Evolutionary conservation across 2,888 invertebrate species (phyloP).

Genomic region (Arge pagana): DNA sequence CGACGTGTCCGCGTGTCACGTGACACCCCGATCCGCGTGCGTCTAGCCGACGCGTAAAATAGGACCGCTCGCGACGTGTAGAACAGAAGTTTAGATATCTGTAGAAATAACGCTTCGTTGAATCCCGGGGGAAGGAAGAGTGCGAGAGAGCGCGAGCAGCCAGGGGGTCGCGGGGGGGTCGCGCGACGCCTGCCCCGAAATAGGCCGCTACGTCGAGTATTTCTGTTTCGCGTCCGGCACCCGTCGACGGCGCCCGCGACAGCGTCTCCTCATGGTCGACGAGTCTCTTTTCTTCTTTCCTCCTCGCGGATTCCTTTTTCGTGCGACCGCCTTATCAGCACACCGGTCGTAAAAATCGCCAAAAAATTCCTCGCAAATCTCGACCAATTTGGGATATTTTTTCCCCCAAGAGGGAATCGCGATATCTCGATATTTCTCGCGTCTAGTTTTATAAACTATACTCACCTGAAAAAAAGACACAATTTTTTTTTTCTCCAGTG

Average conservation of each 20-base stretch:
- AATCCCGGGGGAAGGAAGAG: no score
- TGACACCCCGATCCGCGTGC: no score
- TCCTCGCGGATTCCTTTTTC: background rate
- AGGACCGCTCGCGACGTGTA: no score
- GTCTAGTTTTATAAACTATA: no score
- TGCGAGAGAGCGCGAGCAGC: background rate
- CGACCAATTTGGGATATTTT: background rate
- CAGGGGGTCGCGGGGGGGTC: slow-evolving; percentile 12
- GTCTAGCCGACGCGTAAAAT: no score
- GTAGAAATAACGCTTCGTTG: no score
- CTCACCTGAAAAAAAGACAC: no score
- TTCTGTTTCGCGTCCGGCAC: slow-evolving; percentile 33
- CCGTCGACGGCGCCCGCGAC: slow-evolving; percentile 13
- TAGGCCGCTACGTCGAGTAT: slow-evolving; percentile 38
- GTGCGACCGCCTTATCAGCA: background rate
- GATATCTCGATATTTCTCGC: no score
- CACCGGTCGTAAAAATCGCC: background rate
- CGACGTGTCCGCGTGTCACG: no score
- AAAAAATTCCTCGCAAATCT: background rate
- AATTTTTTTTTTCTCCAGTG: no score
- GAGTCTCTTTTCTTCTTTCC: background rate
- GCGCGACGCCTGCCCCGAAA: slow-evolving; percentile 39
- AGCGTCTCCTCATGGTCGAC: slow-evolving; percentile 22
- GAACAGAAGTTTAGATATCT: no score
- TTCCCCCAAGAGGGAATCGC: no score